These are phyloP conservation scores for Urophycis tenuis DNA, from an alignment of 2,797 vertebrate genomes.

Conservation along the genomic window DNA sequence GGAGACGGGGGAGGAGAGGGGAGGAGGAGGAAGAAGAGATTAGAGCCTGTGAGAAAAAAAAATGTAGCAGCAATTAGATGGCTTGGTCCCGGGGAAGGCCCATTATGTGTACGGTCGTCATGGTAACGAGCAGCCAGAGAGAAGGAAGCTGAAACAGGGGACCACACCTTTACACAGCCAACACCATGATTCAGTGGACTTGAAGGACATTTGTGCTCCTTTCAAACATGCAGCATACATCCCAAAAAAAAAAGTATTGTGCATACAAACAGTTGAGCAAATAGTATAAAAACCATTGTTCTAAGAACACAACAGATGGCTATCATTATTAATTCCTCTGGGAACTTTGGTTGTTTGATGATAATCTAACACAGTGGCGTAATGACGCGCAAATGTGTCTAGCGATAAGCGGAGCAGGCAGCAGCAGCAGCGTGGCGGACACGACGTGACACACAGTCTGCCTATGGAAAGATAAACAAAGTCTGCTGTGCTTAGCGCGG, in stretches of 20 bases:
- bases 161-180: slow-evolving; percentile 11
- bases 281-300: slow-evolving; percentile 22
- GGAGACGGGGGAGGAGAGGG: slow-evolving; percentile 29
- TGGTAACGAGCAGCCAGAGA: slow-evolving; percentile 3
- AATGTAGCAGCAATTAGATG: slow-evolving; percentile 49
- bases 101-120: slow-evolving; percentile 40
- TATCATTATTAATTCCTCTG: neutral
- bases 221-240: neutral
- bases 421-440: slow-evolving; percentile 53
- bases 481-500: slow-evolving; percentile 53
- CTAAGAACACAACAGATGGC: neutral
- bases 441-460: slow-evolving; percentile 53
- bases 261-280: slow-evolving; percentile 27
- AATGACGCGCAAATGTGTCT: slow-evolving; percentile 2
- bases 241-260: neutral
- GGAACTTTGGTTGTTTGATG: neutral
- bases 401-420: slow-evolving; percentile 45
- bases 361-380: neutral
- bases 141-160: slow-evolving; percentile 20
- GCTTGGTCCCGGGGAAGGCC: slow-evolving; percentile 41
- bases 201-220: slow-evolving; percentile 6
- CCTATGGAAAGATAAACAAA: slow-evolving; percentile 62
- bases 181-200: slow-evolving; percentile 8
- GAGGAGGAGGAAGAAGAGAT: slow-evolving; percentile 51
- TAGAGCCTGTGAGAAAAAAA: slow-evolving; percentile 21